Conservation (phyloP, 2,113 vertebrate species). For the Tiliqua scincoides region DNA sequence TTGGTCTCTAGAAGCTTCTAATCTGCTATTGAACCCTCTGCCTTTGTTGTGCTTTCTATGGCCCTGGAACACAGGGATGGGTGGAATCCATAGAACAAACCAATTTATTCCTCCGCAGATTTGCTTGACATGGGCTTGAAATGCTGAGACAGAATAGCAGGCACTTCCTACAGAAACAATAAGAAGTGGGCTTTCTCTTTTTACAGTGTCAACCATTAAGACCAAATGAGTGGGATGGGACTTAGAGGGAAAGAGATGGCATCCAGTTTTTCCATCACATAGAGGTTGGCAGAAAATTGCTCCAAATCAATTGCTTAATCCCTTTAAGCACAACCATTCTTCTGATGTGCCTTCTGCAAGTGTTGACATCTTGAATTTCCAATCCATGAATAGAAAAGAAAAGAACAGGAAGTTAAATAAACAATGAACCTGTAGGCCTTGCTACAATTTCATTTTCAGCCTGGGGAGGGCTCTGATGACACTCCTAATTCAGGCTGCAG, state of each 20-base stretch:
- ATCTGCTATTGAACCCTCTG: constrained; percentile 8
- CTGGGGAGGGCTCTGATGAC: neutral
- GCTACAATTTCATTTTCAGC: neutral
- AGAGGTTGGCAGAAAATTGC: constrained; percentile 53
- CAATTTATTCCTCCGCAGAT: constrained; percentile 43
- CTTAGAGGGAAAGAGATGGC: constrained; percentile 25
- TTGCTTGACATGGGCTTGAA: constrained; percentile 36
- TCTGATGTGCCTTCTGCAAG: neutral
- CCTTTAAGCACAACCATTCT: constrained; percentile 50
- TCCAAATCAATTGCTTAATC: constrained; percentile 56
- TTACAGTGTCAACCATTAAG: constrained; percentile 35
- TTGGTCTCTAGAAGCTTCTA: constrained; percentile 24
- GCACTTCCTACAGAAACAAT: constrained; percentile 45
- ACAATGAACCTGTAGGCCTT: neutral
- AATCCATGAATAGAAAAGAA: constrained; percentile 37
- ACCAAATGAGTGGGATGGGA: neutral
- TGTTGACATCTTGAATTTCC: constrained; percentile 29
- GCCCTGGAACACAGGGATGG: constrained; percentile 10
- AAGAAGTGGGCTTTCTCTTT: constrained; percentile 50
- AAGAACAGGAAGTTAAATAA: constrained; percentile 23
- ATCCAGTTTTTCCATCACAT: constrained; percentile 59
- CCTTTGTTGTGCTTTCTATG: neutral
- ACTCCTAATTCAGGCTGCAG: neutral
- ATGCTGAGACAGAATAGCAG: constrained; percentile 37
- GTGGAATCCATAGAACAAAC: constrained; percentile 40